Base-by-base conservation (phyloP, 1,140 invertebrate genomes). In the Lucilia cuprina region DNA sequence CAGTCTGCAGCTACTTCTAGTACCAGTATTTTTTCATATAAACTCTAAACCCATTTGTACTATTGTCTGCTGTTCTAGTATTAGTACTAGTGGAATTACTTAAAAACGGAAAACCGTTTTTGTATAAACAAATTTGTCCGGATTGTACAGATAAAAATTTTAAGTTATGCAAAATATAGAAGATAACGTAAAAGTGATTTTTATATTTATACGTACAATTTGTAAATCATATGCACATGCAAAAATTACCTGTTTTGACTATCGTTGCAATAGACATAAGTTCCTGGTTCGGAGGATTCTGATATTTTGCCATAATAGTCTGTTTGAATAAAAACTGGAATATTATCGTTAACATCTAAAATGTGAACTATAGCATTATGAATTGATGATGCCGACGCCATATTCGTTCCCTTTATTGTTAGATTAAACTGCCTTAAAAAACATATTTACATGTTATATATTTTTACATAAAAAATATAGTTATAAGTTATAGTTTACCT, bases 261-360 rank as follows among this genome's bases (percentile, higher is more conserved):
- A 25, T 19, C n/a, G 10, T 12, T 41, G 13, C 17, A n/a, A 14
- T n/a, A 13, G 13, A 80, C 77, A 47, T 97, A 92, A 3, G 95
- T 95, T 19, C 94, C 94, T 75, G 95, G 92, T 35, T 92, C 93
- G 25, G 96, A 94, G 14, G 94, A 92, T 92, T 97, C 96, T 85
- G 94, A 94, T 34, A 97, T 93, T 87, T 93, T 92, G 19, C 96
- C 95, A 49, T 92, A 92, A 89, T 96, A 98, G 77, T 92, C 89
- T 2, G 92, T 92, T 87, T 95, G 93, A 12, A 94, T 87, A 89
- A 98, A 97, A 78, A 92, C 91, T 5, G 98, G 97, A n/a, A 94
- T 91, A 92, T 97, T 98, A 90, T 98, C 97, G 92, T 99, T 96
- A 85, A 92, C 93, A 90, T 96, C 96, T 82, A 96, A 91, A 80